These are phyloP conservation scores for Bellardia bayeri DNA, from an alignment of 2,888 invertebrate species.

Conservation along the genomic window DNA sequence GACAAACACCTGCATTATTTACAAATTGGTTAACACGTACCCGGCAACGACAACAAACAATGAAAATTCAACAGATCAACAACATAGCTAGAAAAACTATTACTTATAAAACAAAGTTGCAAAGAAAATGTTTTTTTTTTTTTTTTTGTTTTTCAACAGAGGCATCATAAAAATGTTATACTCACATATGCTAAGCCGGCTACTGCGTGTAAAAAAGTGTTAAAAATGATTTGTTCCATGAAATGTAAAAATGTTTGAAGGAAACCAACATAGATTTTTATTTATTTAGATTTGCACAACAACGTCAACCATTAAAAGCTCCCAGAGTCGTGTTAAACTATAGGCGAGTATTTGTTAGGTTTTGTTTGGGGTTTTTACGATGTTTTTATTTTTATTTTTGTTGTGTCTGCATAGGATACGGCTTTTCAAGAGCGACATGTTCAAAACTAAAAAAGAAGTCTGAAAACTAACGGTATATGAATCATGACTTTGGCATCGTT, in stretches of 20 bases:
- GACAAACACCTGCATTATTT: conserved; percentile 81
- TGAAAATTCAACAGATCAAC: not conserved
- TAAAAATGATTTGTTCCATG: conserved; percentile 68
- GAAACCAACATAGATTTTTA: not conserved
- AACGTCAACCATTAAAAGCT: conserved; percentile 33
- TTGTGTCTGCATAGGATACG: conserved; percentile 28
- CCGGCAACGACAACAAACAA: conserved; percentile 36
- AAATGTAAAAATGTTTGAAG: conserved; percentile 23
- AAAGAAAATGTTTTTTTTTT: not conserved
- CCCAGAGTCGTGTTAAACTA: conserved; percentile 42
- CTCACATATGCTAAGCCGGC: conserved; percentile 9
- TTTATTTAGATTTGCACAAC: conserved; percentile 40
- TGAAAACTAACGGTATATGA: conserved; percentile 83
- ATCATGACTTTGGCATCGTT: conserved; percentile 84
- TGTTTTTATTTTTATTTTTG: conserved; percentile 11
- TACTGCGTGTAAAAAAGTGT: conserved; percentile 56
- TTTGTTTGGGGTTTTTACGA: conserved; percentile 56
- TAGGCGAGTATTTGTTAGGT: conserved; percentile 48
- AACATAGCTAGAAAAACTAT: conserved; percentile 23
- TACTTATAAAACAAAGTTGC: conserved; percentile 56
- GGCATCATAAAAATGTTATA: not conserved
- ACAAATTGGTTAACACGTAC: conserved; percentile 80
- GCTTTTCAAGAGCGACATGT: conserved; percentile 35
- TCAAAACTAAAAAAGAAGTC: conserved; percentile 28
- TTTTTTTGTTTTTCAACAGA: too few species aligned